Evolutionary conservation across 2,797 vertebrate genomes (phyloP), one percentile per base, ranked within the genome.

Genomic region (Acanthis flammea): DNA sequence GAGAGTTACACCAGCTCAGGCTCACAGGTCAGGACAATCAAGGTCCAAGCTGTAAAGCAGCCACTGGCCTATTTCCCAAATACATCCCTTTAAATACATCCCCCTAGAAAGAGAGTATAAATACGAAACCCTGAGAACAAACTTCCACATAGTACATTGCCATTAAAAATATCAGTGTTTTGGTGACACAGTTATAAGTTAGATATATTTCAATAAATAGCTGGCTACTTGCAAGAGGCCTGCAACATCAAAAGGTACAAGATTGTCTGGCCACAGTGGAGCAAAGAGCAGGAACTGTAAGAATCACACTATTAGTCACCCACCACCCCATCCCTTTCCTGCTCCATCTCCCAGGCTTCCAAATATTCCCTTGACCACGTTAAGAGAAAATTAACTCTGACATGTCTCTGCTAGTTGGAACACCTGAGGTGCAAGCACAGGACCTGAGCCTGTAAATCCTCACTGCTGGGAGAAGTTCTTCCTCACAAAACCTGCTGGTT

Each of bases 101-200:
- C 47, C 79, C 70, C 77, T 58, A 58, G 14, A 39, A 70, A 86
- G 66, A 58, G 65, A 95, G 61, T 79, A 88, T 67, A 95, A 95
- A 95, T 47, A 92, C 0, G 37, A 86, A 93, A 91, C 94, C 96
- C 96, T 96, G 96, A 97, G 96, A 97, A 96, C 95, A 96, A 96
- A 94, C 88, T 85, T 72, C 94, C 86, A 39, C 9, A 24, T 7
- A 75, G 71, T 37, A 92, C 66, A 78, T 55, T 77, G 76, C 89
- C 63, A 72, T 74, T 80, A 85, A 79, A 94, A 94, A 68, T 15
- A 79, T 47, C 93, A 95, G 86, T 74, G 93, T 75, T 88, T 48
- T 12, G 96, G 82, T 95, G 96, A 82, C 82, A 88, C 37, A 77
- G 10, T 54, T 13, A 5, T 55, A 87, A 94, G 58, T 91, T 83